A percentile compares a stretch with the other conserved stretches of the same genome.
phyloP scores from a whole-genome alignment of 1,140 invertebrate genomes.

The Aporrectodea caliginosa region DNA sequence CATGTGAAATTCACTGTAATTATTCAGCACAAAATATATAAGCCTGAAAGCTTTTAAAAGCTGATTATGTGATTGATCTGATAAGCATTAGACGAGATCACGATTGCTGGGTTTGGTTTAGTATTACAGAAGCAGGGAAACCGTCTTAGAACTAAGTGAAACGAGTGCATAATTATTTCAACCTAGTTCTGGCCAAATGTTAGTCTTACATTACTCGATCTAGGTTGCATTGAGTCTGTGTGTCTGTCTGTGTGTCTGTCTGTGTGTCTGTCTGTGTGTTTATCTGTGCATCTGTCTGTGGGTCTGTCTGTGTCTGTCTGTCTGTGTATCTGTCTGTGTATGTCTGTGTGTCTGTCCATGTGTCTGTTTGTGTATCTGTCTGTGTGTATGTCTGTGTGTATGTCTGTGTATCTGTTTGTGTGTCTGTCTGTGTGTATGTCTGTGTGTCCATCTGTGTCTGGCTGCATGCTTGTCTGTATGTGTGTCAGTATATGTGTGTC shows the following conservation, averaged over 20 bases:
- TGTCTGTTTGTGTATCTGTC: not conserved
- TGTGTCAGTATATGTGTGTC: not conserved
- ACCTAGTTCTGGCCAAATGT: too few relatives aligned
- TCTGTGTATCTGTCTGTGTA: not conserved
- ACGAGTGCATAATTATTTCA: too few relatives aligned
- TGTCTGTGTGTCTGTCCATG: not conserved
- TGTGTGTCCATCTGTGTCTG: not conserved
- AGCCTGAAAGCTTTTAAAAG: too few relatives aligned
- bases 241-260: not conserved
- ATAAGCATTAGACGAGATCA: too few relatives aligned
- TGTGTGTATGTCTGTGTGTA: not conserved
- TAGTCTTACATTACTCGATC: too few relatives aligned
- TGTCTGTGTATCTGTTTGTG: not conserved
- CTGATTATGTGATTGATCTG: too few relatives aligned
- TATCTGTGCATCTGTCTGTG: not conserved
- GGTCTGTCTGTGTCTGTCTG: not conserved
- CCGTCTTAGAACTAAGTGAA: too few relatives aligned
- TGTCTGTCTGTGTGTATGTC: not conserved
- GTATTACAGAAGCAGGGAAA: too few relatives aligned
- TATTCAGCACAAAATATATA: too few relatives aligned
- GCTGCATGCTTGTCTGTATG: not conserved
- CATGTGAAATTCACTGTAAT: too few relatives aligned
- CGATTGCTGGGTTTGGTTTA: too few relatives aligned
- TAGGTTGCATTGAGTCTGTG: too few relatives aligned
- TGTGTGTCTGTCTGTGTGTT: not conserved